phyloP scores from a whole-genome alignment of 2,113 vertebrate genomes.

The Seriola dumerili region DNA sequence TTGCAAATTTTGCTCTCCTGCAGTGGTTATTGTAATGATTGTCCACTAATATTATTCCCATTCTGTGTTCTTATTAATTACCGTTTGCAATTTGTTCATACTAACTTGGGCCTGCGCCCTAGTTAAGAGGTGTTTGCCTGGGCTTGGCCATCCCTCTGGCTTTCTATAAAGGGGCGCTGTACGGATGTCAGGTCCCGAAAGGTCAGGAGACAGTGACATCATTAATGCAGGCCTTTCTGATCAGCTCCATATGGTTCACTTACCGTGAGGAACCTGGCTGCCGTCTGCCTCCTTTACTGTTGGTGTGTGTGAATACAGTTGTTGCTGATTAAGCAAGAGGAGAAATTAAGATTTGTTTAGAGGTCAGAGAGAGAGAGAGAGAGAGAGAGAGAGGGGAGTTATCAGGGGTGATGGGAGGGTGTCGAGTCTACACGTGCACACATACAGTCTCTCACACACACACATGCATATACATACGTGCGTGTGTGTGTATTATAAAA shows the following conservation, averaged over 20 bases:
- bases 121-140: constrained; percentile 38
- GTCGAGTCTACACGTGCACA: constrained; percentile 73
- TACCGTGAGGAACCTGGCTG: constrained; percentile 15
- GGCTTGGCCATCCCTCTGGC: constrained; percentile 51
- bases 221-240: constrained; percentile 76
- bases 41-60: not conserved
- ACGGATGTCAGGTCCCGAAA: constrained; percentile 66
- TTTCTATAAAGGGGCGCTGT: constrained; percentile 68
- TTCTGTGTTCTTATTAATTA: not conserved
- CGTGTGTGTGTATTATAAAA: not conserved
- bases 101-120: constrained; percentile 7
- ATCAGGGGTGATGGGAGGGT: constrained; percentile 66
- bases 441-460: not conserved
- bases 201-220: constrained; percentile 78
- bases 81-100: not conserved
- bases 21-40: not conserved
- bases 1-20: not conserved
- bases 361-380: not conserved
- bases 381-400: not conserved
- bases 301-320: not conserved
- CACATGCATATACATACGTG: not conserved
- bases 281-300: constrained; percentile 10
- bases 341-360: not conserved
- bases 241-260: constrained; percentile 72
- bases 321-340: constrained; percentile 17